Evolutionary conservation across 2,113 vertebrate species (phyloP), one percentile per base, ranked within the genome.

Genomic region (Oenanthe melanoleuca): DNA sequence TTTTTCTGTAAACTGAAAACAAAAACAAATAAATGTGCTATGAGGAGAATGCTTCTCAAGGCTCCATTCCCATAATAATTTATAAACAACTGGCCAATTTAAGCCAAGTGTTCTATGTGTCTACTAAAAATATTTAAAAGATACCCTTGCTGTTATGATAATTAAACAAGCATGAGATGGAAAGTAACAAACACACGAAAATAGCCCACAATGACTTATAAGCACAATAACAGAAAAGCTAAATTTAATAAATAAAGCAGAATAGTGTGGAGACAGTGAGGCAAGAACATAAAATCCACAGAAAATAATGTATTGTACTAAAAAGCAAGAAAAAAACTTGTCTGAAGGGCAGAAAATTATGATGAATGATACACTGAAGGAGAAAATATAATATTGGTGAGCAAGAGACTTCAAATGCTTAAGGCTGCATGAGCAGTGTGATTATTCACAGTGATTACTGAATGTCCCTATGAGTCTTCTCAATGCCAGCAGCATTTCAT

Each of bases 71-170:
- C 6, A 37, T 64, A 59, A 80, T 66, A 45, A 47, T 88, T 88
- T 95, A 67, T 89, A 94, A 94, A 95, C 71, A 91, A 80, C 15
- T 60, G 33, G 61, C 55, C 60, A 56, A 53, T 88, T 85, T 70
- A 94, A 80, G 55, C 55, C n/a, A 70, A 83, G 37, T 56, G 34
- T 83, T 15, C 5, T 86, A 29, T 50, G 71, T 78, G 26, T 77
- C 60, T 88, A 38, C 64, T 88, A 83, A 95, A 95, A 94, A 74
- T 86, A 92, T 90, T 92, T 91, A 24, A 89, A 75, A 94, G 26
- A 80, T 52, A 59, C 14, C 24, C 50, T 91, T 94, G 50, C 42
- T 89, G 63, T 77, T 95, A 75, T 5, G 4, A 42, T 77, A 61
- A 83, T 93, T 89, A 93, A 95, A 89, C 60, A 77, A 65, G 14